A percentile compares a stretch with the other conserved stretches of the same genome.
Evolutionary conservation across 1,140 invertebrate species (phyloP).

Genomic region (Trichonephila inaurata): DNA sequence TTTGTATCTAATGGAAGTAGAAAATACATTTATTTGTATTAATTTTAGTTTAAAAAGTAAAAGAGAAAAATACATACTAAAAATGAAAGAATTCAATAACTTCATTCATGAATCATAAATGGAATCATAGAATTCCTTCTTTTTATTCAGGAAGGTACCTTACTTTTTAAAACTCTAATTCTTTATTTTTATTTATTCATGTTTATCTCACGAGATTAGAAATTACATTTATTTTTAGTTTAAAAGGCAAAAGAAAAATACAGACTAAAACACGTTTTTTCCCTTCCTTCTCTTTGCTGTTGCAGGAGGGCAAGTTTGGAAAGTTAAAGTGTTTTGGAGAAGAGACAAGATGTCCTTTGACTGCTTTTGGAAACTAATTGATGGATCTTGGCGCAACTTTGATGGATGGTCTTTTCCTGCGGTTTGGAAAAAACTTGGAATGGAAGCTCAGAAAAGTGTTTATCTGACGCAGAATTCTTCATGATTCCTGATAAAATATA

Average conservation of each 20-base stretch:
- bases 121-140: no score
- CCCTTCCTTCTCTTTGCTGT: no score
- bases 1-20: no score
- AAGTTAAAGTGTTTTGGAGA: constrained; percentile 27
- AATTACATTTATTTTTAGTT: neutral
- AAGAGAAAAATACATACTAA: no score
- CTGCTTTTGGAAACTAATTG: constrained; percentile 38
- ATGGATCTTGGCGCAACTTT: constrained; percentile 21
- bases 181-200: no score
- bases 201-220: no score
- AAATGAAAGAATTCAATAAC: no score
- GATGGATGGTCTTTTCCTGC: constrained; percentile 1
- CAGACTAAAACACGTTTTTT: neutral
- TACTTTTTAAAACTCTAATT: no score
- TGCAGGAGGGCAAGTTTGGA: neutral
- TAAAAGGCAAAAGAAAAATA: neutral
- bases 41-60: no score
- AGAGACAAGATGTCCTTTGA: constrained; percentile 34
- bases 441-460: neutral
- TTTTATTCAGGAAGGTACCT: no score
- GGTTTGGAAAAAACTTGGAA: neutral
- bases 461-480: constrained; percentile 9
- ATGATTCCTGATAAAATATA: neutral
- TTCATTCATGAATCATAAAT: no score
- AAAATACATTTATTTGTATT: no score